Evolutionary conservation across 2,888 invertebrate species (phyloP).

Genomic region (Teleiodes luculella): DNA sequence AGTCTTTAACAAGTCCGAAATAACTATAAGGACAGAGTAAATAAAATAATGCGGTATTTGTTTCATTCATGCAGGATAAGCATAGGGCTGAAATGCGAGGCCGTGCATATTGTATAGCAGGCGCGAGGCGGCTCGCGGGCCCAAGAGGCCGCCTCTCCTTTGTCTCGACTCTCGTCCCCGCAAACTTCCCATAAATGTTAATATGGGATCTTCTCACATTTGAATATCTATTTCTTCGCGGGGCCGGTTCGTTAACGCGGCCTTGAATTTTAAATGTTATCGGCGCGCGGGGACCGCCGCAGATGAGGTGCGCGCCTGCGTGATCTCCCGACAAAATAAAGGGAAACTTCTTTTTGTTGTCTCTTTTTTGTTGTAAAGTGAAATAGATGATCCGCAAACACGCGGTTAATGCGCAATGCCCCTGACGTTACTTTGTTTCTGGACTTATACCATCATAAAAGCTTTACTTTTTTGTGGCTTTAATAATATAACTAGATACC

Average conservation of each 20-base stretch:
- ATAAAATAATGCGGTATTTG: not conserved
- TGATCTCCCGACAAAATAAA: conserved; percentile 71
- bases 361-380: conserved; percentile 49
- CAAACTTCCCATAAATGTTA: conserved; percentile 79
- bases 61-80: not conserved
- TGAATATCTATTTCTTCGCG: conserved; percentile 79
- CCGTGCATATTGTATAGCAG: conserved; percentile 44
- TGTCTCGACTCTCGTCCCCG: conserved; percentile 75
- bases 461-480: not conserved
- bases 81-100: conserved; percentile 11
- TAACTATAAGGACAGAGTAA: not conserved
- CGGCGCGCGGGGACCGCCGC: conserved; percentile 65
- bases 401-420: conserved; percentile 7
- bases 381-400: conserved; percentile 34
- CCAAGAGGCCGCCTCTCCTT: conserved; percentile 52
- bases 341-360: conserved; percentile 63
- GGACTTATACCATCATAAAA: not conserved
- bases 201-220: conserved; percentile 78
- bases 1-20: not conserved
- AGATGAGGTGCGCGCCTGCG: conserved; percentile 78
- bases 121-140: conserved; percentile 36
- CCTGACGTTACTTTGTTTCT: not conserved
- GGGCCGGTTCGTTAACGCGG: conserved; percentile 78
- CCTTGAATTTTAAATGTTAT: conserved; percentile 80
- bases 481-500: too few species aligned